Evolutionary conservation across 2,888 invertebrate genomes (phyloP), one percentile per base, ranked within the genome.

Genomic region (Flexamia atlantica): DNA sequence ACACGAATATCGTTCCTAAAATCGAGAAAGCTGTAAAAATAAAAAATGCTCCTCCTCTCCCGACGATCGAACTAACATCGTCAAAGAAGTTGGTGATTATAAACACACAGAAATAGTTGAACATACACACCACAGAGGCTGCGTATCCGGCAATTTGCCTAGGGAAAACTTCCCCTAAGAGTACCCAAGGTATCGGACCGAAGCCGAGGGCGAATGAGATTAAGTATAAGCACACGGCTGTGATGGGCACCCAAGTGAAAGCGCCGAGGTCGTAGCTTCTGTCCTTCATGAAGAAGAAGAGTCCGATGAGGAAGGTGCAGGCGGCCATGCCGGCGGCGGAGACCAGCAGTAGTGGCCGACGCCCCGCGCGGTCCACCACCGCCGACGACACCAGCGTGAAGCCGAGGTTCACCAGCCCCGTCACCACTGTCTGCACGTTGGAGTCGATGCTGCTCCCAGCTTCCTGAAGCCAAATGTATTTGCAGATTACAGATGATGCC

Each of bases 171-270:
- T 97, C 97, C 0, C 97, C 93, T 89, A 95, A 92, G 92, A 96
- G 95, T 92, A 97, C 93, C 96, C 96, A 96, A 0, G 97, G 97
- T 70, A 97, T 95, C 0, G 97, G 97, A 0, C 97, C 97, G 88
- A 94, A 95, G n/a, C 86, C 87, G 50, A 97, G 88, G 0, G 96
- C 96, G 90, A 97, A 97, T 64, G 95, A 93, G 28, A 96, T 90
- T 23, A 97, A 94, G 90, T 96, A 97, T 1, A 95, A 85, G 68
- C 96, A 95, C 20, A 97, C 90, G 32, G 95, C 93, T 0, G 93
- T 88, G 4, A 97, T 90, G 0, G 97, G 97, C 53, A 64, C 81
- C 81, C 81, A 81, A 0, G 93, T 92, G 9, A 96, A 91, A 20
- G 90, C 88, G 0, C 89, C 88, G 0, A 95, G 91, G 30, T 93